These are phyloP conservation scores for Dicrurus megarhynchus DNA, from an alignment of 2,113 vertebrate genomes.

Conservation along the genomic window DNA sequence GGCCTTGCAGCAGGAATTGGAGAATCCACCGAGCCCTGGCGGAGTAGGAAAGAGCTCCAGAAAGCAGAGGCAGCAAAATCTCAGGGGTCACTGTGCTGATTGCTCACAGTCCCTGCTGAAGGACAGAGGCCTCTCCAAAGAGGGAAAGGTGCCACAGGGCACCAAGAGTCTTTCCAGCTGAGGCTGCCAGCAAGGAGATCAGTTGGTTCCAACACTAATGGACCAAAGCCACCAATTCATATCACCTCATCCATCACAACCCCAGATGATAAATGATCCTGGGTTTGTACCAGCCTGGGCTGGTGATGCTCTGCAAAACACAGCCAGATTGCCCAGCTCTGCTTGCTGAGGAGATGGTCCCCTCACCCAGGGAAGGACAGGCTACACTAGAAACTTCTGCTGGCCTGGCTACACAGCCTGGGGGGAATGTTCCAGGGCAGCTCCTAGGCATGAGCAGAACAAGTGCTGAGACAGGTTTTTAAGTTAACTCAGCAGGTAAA, in stretches of 20 bases:
- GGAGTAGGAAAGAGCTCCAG: not conserved
- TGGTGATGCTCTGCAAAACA: not conserved
- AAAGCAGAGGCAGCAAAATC: not conserved
- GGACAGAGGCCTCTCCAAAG: not conserved
- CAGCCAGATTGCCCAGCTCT: not conserved
- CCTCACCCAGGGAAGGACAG: not conserved
- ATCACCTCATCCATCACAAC: slow-evolving; percentile 44
- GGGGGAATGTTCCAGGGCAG: not conserved
- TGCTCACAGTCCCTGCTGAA: not conserved
- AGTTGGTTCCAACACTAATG: slow-evolving; percentile 26
- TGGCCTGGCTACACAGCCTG: not conserved
- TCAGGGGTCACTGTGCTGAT: not conserved
- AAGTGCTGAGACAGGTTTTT: not conserved
- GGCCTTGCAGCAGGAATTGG: not conserved
- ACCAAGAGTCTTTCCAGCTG: not conserved
- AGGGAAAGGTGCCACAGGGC: not conserved
- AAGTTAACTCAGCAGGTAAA: not conserved
- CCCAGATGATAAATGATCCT: not conserved
- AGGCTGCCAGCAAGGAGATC: slow-evolving; percentile 22
- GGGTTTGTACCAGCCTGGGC: not conserved
- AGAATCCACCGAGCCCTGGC: not conserved
- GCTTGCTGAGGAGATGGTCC: not conserved
- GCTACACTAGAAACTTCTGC: not conserved
- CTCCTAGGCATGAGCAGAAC: not conserved
- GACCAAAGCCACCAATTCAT: not conserved